Evolutionary conservation across 2,797 vertebrate genomes (phyloP).

Genomic region (Paguma larvata): DNA sequence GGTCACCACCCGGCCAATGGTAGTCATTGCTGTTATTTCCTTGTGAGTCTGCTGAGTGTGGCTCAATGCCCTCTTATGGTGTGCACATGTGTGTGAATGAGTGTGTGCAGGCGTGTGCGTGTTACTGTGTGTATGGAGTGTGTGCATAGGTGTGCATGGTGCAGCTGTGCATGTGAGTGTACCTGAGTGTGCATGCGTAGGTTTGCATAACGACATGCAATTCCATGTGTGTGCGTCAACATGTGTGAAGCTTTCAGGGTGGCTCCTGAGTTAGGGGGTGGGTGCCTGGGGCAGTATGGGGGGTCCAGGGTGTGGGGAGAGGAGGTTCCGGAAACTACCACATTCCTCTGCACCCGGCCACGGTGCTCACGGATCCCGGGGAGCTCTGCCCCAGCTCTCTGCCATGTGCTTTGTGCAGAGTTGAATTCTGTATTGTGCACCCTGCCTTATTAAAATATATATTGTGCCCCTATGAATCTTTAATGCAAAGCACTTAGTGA

Average conservation of each 20-base stretch:
- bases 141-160: too few relatives aligned
- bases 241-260: background rate
- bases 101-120: too few relatives aligned
- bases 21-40: background rate
- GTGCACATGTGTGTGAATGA: background rate
- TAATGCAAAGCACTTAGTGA: slow-evolving; percentile 85
- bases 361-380: background rate
- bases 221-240: background rate
- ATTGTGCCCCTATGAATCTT: slow-evolving; percentile 87
- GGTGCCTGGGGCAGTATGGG: background rate
- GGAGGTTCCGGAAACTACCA: background rate
- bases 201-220: background rate
- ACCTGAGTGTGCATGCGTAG: background rate
- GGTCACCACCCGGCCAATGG: background rate
- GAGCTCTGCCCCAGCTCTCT: slow-evolving; percentile 20
- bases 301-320: background rate
- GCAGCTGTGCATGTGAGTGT: background rate
- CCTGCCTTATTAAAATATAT: slow-evolving; percentile 86
- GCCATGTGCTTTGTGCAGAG: slow-evolving; percentile 61
- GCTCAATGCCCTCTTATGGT: background rate
- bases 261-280: background rate
- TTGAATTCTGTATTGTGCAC: slow-evolving; percentile 76
- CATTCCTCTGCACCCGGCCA: background rate
- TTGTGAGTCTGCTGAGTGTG: background rate
- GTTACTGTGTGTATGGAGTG: background rate